Percentiles rank a stretch among this genome's conserved stretches.
Conservation (phyloP, 2,888 invertebrate genomes). For the Ischnus inquisitorius region DNA sequence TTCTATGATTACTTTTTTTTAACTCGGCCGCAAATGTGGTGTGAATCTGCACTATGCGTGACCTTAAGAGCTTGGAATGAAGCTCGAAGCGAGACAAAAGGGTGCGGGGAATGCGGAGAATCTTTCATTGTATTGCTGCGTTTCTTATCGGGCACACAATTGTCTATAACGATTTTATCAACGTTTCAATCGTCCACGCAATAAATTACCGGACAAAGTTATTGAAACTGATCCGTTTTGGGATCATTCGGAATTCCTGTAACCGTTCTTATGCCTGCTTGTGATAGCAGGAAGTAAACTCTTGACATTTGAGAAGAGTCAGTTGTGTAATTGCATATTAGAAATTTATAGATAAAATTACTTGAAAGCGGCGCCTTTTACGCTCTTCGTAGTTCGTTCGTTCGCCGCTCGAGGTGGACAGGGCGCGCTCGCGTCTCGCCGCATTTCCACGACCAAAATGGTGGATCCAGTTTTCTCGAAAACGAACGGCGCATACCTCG, state of each 20-base stretch:
- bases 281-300: neutral
- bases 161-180: neutral
- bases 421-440: slow-evolving; percentile 26
- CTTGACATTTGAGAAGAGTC: neutral
- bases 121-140: neutral
- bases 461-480: slow-evolving; percentile 49
- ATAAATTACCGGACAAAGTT: neutral
- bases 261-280: neutral
- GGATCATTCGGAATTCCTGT: neutral
- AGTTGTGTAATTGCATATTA: slow-evolving; percentile 5
- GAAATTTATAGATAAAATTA: neutral
- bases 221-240: neutral
- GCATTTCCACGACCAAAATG: slow-evolving; percentile 28
- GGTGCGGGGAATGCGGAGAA: slow-evolving; percentile 17
- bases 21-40: neutral
- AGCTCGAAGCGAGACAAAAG: neutral
- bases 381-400: slow-evolving; percentile 33
- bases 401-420: neutral
- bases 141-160: neutral
- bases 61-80: slow-evolving; percentile 17
- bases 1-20: neutral
- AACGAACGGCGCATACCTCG: slow-evolving; percentile 56
- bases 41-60: neutral
- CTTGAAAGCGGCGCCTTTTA: slow-evolving; percentile 27
- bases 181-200: neutral